A percentile compares a stretch with the other conserved stretches of the same genome.
Conservation (phyloP, 2,797 vertebrate genomes). For the Hylomyscus alleni region DNA sequence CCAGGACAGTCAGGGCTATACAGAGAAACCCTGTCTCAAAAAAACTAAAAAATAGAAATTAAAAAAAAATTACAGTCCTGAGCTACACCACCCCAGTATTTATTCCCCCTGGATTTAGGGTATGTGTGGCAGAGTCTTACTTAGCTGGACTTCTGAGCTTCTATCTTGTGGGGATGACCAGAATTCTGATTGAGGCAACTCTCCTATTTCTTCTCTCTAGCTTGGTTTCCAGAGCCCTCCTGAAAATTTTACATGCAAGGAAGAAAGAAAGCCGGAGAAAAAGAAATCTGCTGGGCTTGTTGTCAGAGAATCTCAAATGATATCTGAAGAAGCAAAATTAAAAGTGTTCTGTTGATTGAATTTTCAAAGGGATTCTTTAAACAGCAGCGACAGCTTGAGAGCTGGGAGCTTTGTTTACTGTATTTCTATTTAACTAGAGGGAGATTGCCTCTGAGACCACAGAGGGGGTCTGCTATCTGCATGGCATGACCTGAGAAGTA, state of each 20-base stretch:
- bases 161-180: not conserved
- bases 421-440: slow-evolving; percentile 64
- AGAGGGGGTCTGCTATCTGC: not conserved
- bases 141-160: not conserved
- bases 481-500: not conserved
- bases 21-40: too few relatives aligned
- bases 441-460: slow-evolving; percentile 6
- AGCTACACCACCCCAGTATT: not conserved
- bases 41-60: too few relatives aligned
- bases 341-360: slow-evolving; percentile 55
- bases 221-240: not conserved
- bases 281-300: slow-evolving; percentile 38
- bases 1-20: too few relatives aligned
- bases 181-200: slow-evolving; percentile 38
- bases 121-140: not conserved
- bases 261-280: not conserved
- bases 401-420: slow-evolving; percentile 50
- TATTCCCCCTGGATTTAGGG: not conserved
- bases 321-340: slow-evolving; percentile 63
- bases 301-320: slow-evolving; percentile 3
- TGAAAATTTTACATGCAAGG: slow-evolving; percentile 66
- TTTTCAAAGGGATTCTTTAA: slow-evolving; percentile 65
- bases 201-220: not conserved
- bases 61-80: not conserved
- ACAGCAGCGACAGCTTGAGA: slow-evolving; percentile 59